Evolutionary conservation across 1,140 invertebrate genomes (phyloP).

Genomic region (Leptinotarsa defecta): DNA sequence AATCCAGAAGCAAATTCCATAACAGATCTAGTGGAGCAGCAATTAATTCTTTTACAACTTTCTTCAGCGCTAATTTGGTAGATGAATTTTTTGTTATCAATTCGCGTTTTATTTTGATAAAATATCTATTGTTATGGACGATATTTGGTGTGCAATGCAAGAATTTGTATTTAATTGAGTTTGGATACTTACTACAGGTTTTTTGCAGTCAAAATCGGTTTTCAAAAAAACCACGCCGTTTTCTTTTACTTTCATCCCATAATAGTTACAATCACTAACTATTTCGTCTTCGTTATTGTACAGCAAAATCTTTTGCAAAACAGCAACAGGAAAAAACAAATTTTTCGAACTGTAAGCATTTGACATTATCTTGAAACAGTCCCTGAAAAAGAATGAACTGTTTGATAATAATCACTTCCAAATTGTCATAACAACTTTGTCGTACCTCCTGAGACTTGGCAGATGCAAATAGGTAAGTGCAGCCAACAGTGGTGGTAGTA

Average conservation of each 20-base stretch:
- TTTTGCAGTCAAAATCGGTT: slow-evolving; percentile 29
- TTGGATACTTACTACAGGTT: slow-evolving; percentile 1
- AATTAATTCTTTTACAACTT: too few relatives aligned
- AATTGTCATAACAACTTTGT: neutral
- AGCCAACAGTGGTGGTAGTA: slow-evolving; percentile 59
- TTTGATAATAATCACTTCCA: slow-evolving; percentile 24
- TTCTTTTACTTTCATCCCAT: slow-evolving; percentile 33
- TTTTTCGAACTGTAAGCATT: slow-evolving; percentile 62
- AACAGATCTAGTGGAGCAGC: too few relatives aligned
- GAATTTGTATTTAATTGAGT: too few relatives aligned
- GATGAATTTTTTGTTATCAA: too few relatives aligned
- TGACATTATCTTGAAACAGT: slow-evolving; percentile 60
- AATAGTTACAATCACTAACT: slow-evolving; percentile 35
- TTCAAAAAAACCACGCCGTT: slow-evolving; percentile 35
- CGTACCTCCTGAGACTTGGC: slow-evolving; percentile 59
- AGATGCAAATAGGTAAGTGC: slow-evolving; percentile 58
- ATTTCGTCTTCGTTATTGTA: slow-evolving; percentile 48
- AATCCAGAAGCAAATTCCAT: too few relatives aligned
- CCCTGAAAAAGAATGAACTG: slow-evolving; percentile 55
- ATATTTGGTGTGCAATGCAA: too few relatives aligned
- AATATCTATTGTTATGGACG: too few relatives aligned
- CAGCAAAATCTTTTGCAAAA: slow-evolving; percentile 51
- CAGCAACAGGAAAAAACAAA: slow-evolving; percentile 56
- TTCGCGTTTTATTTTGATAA: too few relatives aligned
- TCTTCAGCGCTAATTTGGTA: too few relatives aligned